Base-by-base conservation (phyloP, 2,888 invertebrate species). In the Baccha elongata region DNA sequence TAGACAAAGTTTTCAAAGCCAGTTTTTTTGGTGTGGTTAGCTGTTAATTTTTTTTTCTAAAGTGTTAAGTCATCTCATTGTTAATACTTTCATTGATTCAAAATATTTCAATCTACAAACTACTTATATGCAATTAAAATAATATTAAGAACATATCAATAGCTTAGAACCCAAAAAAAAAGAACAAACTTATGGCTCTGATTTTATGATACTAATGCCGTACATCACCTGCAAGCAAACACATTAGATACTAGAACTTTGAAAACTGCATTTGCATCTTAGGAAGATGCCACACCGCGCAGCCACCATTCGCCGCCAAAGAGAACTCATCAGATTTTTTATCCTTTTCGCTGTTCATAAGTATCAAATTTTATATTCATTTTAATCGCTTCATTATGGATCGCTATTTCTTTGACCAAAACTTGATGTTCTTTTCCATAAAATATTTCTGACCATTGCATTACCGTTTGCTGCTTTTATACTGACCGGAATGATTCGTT, bases 351-450 rank as follows among this genome's bases (percentile, higher is more conserved):
- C 83, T 73, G 78, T 83, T 72, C 83, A 83, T 83, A 78, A 83
- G 83, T 83, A 83, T 83, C 78, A 83, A 76, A 72, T 83, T 83
- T 83, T 78, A 83, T 83, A 78, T 78, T 53, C 83, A 48, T 40
- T 83, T 83, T 83, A 83, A 83, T 83, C 83, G 83, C 83, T 83
- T 83, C 83, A 83, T 83, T 83, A 83, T 64, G 50, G 68, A 26
- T 67, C 83, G 83, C 83, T 72, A 78, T 68, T n/a, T n/a, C n/a
- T n/a, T 83, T 83, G 83, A 53, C 35, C 72, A 68, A 67, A 72
- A 83, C 68, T 73, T 78, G 83, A 83, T 83, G 78, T 72, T 71
- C n/a, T 72, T 78, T 62, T 62, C 72, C 83, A 73, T 83, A 83
- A 83, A 83, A 78, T 83, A 78, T 78, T 62, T 35, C 48, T 42